A percentile compares a stretch with the other conserved stretches of the same genome.
phyloP scores from a whole-genome alignment of 2,797 vertebrate genomes.

The Alcedo atthis region DNA sequence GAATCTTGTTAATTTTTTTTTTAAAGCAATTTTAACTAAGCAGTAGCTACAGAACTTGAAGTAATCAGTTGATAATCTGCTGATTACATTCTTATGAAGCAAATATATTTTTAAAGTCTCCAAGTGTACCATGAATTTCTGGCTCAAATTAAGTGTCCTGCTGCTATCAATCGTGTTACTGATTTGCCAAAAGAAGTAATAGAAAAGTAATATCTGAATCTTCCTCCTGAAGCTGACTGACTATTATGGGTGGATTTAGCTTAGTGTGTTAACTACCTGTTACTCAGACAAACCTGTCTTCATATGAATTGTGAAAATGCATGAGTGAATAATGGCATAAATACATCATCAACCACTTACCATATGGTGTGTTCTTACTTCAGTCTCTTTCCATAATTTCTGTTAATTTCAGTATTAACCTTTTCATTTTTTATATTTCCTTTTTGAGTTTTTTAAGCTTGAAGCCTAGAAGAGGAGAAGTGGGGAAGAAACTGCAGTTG shows the following conservation, averaged over 20 bases:
- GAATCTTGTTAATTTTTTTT: constrained; percentile 21
- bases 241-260: constrained; percentile 1
- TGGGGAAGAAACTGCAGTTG: not conserved
- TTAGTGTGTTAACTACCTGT: constrained; percentile 33
- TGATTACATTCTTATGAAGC: not conserved
- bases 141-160: constrained; percentile 9
- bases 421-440: not conserved
- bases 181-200: constrained; percentile 43
- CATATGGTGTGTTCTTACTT: not conserved
- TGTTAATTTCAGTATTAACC: not conserved
- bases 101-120: not conserved
- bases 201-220: constrained; percentile 27
- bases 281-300: constrained; percentile 42
- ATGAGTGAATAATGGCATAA: constrained; percentile 52
- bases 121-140: not conserved
- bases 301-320: constrained; percentile 44
- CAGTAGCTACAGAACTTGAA: constrained; percentile 16
- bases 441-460: not conserved
- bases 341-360: constrained; percentile 18
- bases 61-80: not conserved
- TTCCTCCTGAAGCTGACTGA: constrained; percentile 35
- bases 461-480: not conserved
- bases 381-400: not conserved
- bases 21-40: constrained; percentile 37
- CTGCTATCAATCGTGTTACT: not conserved